These are phyloP conservation scores for Erpobdella octoculata DNA, from an alignment of 2,888 invertebrate species.

Conservation along the genomic window DNA sequence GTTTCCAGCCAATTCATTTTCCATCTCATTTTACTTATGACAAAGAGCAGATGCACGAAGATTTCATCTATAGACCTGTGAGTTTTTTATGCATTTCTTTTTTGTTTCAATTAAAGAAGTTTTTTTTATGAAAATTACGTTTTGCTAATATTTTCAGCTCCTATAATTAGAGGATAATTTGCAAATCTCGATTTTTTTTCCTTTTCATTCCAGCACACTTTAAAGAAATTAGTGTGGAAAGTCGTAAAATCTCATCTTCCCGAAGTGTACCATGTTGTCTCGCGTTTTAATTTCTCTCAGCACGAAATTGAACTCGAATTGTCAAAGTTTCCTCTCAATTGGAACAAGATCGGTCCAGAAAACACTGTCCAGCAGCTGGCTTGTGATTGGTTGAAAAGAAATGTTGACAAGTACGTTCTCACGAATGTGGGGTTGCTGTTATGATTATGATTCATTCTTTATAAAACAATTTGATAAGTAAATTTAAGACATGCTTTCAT, in stretches of 20 bases:
- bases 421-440: not conserved
- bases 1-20: constrained; percentile 59
- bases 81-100: no score
- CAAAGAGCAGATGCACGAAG: no score
- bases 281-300: constrained; percentile 30
- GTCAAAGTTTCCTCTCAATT: constrained; percentile 42
- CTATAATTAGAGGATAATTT: no score
- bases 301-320: constrained; percentile 34
- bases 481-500: not conserved
- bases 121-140: no score
- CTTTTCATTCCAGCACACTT: not conserved
- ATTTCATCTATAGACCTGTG: no score
- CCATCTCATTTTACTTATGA: constrained; percentile 59
- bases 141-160: no score
- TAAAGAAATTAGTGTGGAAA: constrained; percentile 56
- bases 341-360: no score
- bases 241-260: constrained; percentile 57
- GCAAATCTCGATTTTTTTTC: not conserved
- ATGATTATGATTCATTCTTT: not conserved
- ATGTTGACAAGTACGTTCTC: not conserved
- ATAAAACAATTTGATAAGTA: not conserved
- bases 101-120: no score
- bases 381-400: constrained; percentile 16
- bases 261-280: constrained; percentile 48
- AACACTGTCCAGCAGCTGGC: constrained; percentile 56